Base-by-base conservation (phyloP, 2,888 invertebrate genomes). In the Cordilura impudica region DNA sequence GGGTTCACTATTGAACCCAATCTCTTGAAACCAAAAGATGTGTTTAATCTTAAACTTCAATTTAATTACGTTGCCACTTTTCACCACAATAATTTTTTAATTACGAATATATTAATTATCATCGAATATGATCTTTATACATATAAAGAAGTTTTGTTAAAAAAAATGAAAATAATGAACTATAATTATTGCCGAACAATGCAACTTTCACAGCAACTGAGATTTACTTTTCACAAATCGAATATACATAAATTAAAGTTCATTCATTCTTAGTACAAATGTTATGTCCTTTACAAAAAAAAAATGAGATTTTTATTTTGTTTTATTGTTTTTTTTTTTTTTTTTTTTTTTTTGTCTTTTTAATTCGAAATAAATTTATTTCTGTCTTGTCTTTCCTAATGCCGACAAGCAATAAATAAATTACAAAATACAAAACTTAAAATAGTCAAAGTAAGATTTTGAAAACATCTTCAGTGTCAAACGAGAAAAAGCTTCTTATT, bases 401-500 rank as follows among this genome's bases (percentile, higher is more conserved):
- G 54, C 79, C 75, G 75, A 75, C 75, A 79, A 75, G 79, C 71
- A 75, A 79, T 79, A 79, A 79, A 79, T 79, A 75, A 79, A 66
- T 70, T 66, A 74, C 51, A 61, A 66, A 71, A 54, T 10, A 53
- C 53, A 23, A 61, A 67, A 70, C 51, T 43, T 49, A 53, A 77
- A 76, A 65, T 58, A 70, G 60, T 77, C 71, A 54, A 71, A 66
- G 65, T 54, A 71, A 71, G 60, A 71, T 71, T 77, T 71, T n/a
- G 31, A 29, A 63, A 66, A 77, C 71, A 71, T 67, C 61, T 67
- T 45, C 69, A 35, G 73, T 78, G 73, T 78, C 78, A 78, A 78
- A 56, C 53, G 73, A 74, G 69, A 47, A 70, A 66, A 78, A 74
- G 69, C 69, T 73, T 74, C 73, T 78, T 78, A 61, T 54, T 23